Base-by-base conservation (phyloP, 2,113 vertebrate species). In the Elephantulus edwardii region DNA sequence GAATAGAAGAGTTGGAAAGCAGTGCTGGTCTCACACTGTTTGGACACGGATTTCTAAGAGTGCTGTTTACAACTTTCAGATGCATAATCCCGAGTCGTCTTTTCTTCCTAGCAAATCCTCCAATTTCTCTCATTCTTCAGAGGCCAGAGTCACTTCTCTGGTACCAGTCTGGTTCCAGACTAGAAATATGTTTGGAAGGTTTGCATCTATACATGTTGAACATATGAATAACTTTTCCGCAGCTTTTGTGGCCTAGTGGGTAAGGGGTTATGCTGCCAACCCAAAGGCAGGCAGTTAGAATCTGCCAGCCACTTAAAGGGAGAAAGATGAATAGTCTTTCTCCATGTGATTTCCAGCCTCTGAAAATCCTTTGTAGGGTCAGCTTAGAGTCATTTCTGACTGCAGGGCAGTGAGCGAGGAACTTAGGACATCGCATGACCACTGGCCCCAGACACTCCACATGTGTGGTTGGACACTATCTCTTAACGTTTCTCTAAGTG, bases 161-260 rank as follows among this genome's bases (percentile, higher is more conserved):
- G 71, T 17, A 3, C 35, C 68, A 8, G 0, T 46, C 58, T 30
- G 48, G 38, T 42, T 75, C 56, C 70, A 81, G n/a, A 46, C 46
- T 40, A 33, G 42, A 82, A 76, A 17, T 0, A 0, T 0, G 8
- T 33, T 54, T n/a, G 44, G 30, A 20, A 44, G 3, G 16, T 19
- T 42, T 11, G 19, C 8, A 13, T n/a, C 20, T 33, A 1, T 10
- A 7, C 9, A 28, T 38, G 40, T 22, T n/a, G 19, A 33, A 22
- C 4, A 1, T 6, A 8, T 30, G 56, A 11, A 42, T 38, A n/a
- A n/a, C 60, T 33, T 7, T n/a, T n/a, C n/a, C n/a, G n/a, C n/a
- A n/a, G n/a, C n/a, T n/a, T n/a, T n/a, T n/a, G n/a, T n/a, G n/a
- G n/a, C n/a, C n/a, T n/a, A n/a, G n/a, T n/a, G n/a, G n/a, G n/a